Percentiles rank a stretch among this genome's conserved stretches.
These are phyloP conservation scores for Caloenas nicobarica DNA, from an alignment of 2,113 vertebrate genomes.

Conservation along the genomic window DNA sequence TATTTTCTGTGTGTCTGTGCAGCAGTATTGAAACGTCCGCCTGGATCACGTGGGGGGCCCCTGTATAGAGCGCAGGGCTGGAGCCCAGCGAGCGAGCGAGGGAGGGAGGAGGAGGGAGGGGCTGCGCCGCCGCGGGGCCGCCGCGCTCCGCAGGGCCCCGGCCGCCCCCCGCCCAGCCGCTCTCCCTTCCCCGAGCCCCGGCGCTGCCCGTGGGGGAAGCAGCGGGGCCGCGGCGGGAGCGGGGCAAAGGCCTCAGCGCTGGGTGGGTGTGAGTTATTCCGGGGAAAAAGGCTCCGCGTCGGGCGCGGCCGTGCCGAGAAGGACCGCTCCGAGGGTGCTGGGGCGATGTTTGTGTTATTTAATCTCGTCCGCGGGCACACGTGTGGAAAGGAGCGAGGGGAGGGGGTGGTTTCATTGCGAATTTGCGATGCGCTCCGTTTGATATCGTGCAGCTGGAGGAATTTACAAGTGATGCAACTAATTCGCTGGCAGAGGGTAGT, in stretches of 20 bases:
- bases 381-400: not conserved
- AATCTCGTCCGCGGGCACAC: not conserved
- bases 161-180: not conserved
- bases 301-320: not conserved
- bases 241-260: not conserved
- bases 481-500: slow-evolving; percentile 3
- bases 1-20: slow-evolving; percentile 73
- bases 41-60: slow-evolving; percentile 78
- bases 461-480: slow-evolving; percentile 39
- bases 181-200: no score
- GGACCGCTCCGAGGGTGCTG: not conserved
- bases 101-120: slow-evolving; percentile 56
- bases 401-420: not conserved
- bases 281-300: not conserved
- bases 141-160: not conserved
- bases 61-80: slow-evolving; percentile 72
- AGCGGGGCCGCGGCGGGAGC: not conserved
- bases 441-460: not conserved
- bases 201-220: no score
- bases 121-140: slow-evolving; percentile 37
- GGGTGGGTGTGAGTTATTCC: not conserved
- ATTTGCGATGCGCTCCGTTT: not conserved
- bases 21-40: slow-evolving; percentile 82
- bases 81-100: slow-evolving; percentile 69
- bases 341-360: not conserved